Conservation (phyloP, 2,888 invertebrate species). For the Oscheius myriophilus region DNA sequence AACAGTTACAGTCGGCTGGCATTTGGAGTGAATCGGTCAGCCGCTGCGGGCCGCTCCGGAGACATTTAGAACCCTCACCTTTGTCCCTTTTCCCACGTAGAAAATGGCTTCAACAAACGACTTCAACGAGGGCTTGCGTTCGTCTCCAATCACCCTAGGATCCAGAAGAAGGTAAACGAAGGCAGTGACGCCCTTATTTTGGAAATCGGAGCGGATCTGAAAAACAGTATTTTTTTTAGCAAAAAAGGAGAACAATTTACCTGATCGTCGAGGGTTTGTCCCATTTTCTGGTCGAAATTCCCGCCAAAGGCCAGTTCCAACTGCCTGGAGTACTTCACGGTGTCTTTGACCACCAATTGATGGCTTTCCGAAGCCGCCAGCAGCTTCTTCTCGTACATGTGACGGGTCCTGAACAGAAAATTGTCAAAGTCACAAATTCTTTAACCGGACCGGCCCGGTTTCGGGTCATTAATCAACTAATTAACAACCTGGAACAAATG, state of each 20-base stretch:
- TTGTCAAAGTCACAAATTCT: not conserved
- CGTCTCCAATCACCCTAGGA: constrained; percentile 42
- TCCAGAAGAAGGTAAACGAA: constrained; percentile 66
- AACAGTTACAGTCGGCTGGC: too few species aligned
- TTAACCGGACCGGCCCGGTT: too few species aligned
- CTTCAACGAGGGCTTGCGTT: constrained; percentile 76
- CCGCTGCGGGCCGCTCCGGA: too few species aligned
- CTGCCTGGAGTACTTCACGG: constrained; percentile 22
- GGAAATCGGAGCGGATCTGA: constrained; percentile 16
- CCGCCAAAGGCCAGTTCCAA: constrained; percentile 26
- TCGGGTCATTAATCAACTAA: too few species aligned
- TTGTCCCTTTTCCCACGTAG: constrained; percentile 91
- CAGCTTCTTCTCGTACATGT: constrained; percentile 58
- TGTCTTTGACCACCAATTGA: constrained; percentile 15
- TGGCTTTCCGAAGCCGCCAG: constrained; percentile 22
- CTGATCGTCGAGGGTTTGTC: constrained; percentile 26
- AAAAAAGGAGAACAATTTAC: constrained; percentile 12
- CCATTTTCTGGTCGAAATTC: constrained; percentile 14
- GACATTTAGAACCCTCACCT: constrained; percentile 24
- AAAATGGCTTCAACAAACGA: constrained; percentile 87
- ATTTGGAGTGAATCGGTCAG: too few species aligned
- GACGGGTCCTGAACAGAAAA: constrained; percentile 37
- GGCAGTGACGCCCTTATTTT: constrained; percentile 32
- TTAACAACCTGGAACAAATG: constrained; percentile 40
- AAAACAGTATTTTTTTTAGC: not conserved